Base-by-base conservation (phyloP, 2,797 vertebrate genomes). In the Netta rufina region DNA sequence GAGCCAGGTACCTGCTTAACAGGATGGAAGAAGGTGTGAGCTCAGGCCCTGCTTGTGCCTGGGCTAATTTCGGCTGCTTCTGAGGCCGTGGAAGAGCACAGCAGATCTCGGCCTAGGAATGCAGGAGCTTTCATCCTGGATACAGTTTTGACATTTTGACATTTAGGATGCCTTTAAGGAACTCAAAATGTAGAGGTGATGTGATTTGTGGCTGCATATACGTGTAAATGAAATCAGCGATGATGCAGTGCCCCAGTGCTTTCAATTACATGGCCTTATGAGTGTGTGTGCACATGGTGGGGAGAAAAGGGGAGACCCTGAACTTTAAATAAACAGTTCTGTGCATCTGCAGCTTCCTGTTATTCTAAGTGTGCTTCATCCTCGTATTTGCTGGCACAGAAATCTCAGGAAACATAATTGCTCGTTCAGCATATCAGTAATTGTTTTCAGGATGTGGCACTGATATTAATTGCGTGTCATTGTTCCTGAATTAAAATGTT, bases 241-340 rank as follows among this genome's bases (percentile, higher is more conserved):
- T 27, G 77, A 7, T 13, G 4, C 2, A 6, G 14, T 21, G 56
- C 47, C 33, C 43, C 30, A 2, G 6, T 3, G 73, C n/a, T 54
- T n/a, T 36, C 21, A 22, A 20, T 49, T 25, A 3, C 6, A 2
- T n/a, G 53, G 15, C 28, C 12, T 20, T 30, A 4, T 8, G 32
- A 69, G 43, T 0, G 32, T 41, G n/a, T 2, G 2, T 20, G 33
- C 0, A 2, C 5, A 2, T 30, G 33, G 27, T 18, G 38, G 33
- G 16, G 47, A 54, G 41, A 4, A 60, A 30, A 53, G 33, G n/a
- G 49, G 43, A 64, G 56, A 43, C 10, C 5, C 69, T 70, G 61
- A 45, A 30, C 45, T n/a, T 36, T 13, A 39, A 62, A 57, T n/a
- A 57, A 77, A 54, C 16, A 36, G 13, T 41, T 58, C 6, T 5